A percentile compares a stretch with the other conserved stretches of the same genome.
These are phyloP conservation scores for Stylophora pistillata DNA, from an alignment of 64 coral and sea anemone genomes.

Conservation along the genomic window DNA sequence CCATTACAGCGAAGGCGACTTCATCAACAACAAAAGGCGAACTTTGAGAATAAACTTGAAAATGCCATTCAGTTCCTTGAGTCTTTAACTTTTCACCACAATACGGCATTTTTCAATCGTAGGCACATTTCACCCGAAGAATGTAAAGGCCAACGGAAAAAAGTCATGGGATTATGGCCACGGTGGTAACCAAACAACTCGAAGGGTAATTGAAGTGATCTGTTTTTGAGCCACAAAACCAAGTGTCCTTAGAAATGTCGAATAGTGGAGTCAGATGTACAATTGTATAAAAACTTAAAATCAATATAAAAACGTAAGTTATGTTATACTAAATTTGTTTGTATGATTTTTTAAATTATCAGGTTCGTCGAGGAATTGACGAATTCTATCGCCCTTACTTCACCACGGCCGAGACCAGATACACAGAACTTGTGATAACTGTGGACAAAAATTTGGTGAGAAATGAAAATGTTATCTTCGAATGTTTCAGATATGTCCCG, in stretches of 20 bases:
- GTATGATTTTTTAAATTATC: not conserved
- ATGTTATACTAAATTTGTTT: not conserved
- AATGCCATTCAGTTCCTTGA: too few species aligned
- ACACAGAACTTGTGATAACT: constrained; percentile 29
- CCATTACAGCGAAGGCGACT: too few species aligned
- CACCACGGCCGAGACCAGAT: constrained; percentile 5
- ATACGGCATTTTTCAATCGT: not conserved
- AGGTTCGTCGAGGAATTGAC: constrained; percentile 41
- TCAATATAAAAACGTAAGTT: too few species aligned
- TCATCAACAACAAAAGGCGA: too few species aligned
- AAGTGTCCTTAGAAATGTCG: too few species aligned
- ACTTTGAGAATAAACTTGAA: too few species aligned
- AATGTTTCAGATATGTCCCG: not conserved
- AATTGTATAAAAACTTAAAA: too few species aligned
- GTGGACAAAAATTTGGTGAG: constrained; percentile 40
- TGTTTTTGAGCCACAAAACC: too few species aligned
- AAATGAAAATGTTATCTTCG: not conserved
- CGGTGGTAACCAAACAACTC: not conserved
- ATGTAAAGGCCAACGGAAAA: not conserved
- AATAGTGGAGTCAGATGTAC: too few species aligned
- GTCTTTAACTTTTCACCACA: not conserved
- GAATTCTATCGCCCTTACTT: constrained; percentile 8
- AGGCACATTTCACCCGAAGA: not conserved
- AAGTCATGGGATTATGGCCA: not conserved
- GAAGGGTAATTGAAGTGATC: not conserved